A percentile compares a stretch with the other conserved stretches of the same genome.
Conservation (phyloP, 2,113 vertebrate genomes). For the Anarrhichthys ocellatus region DNA sequence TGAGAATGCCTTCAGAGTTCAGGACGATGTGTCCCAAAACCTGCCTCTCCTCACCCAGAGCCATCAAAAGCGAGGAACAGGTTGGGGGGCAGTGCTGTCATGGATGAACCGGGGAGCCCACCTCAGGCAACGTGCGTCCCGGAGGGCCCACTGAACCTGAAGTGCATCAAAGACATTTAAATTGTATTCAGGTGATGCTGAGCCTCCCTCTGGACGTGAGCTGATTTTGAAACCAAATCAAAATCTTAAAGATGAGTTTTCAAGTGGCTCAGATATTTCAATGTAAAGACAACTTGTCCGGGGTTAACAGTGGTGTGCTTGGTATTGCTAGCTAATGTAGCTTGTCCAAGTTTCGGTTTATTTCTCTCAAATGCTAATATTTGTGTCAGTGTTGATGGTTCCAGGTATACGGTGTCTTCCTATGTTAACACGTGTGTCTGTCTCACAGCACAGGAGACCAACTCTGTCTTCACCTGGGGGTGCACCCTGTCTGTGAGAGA, state of each 20-base stretch:
- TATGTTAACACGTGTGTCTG: background rate
- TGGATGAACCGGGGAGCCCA: background rate
- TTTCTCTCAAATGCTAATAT: background rate
- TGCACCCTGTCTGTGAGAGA: conserved; percentile 16
- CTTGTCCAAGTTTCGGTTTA: background rate
- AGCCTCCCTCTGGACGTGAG: too few species aligned
- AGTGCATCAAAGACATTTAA: background rate
- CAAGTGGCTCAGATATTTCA: background rate
- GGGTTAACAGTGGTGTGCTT: too few species aligned
- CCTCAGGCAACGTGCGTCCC: background rate
- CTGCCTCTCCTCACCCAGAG: background rate
- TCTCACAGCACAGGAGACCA: background rate
- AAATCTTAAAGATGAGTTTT: too few species aligned
- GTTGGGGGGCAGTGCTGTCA: too few species aligned
- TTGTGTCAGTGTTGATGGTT: background rate
- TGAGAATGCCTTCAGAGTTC: background rate
- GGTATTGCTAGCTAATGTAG: too few species aligned
- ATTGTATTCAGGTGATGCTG: too few species aligned
- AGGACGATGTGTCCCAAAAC: background rate
- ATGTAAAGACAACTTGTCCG: background rate
- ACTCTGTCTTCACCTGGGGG: conserved; percentile 19
- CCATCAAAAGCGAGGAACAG: background rate
- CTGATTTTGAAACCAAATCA: too few species aligned
- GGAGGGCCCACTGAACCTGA: too few species aligned
- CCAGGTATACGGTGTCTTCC: background rate